These are phyloP conservation scores for Nicator chloris DNA, from an alignment of 2,113 vertebrate genomes.

Conservation along the genomic window DNA sequence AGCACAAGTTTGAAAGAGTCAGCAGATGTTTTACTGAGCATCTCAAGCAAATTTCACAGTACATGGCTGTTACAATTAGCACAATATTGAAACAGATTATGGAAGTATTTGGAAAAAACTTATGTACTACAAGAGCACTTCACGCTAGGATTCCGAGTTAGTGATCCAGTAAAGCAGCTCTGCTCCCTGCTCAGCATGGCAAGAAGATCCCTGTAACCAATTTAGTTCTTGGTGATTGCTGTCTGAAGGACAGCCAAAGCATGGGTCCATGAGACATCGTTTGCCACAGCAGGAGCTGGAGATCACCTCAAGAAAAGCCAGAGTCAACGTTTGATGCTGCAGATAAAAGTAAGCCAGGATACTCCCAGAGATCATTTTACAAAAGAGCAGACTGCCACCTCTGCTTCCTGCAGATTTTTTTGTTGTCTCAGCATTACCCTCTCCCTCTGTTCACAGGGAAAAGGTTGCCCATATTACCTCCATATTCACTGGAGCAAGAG, in stretches of 20 bases:
- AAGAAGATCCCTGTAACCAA: neutral
- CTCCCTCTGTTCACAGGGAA: neutral
- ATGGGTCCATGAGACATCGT: neutral
- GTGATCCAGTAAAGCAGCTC: neutral
- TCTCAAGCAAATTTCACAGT: neutral
- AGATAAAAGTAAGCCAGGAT: neutral
- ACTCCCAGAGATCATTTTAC: neutral
- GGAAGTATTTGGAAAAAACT: neutral
- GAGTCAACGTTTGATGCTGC: neutral
- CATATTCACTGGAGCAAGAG: neutral
- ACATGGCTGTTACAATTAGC: neutral
- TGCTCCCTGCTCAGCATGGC: neutral
- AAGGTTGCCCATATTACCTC: neutral
- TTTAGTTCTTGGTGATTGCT: neutral
- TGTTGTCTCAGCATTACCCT: neutral
- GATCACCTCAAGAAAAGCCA: neutral
- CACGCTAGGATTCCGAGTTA: accelerated
- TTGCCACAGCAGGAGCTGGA: neutral
- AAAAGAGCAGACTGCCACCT: neutral
- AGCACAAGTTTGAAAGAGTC: neutral
- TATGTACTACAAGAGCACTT: neutral
- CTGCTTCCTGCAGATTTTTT: neutral
- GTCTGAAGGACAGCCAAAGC: neutral
- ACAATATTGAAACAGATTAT: neutral
- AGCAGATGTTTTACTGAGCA: neutral